Percentiles rank a stretch among this genome's conserved stretches.
phyloP scores from a whole-genome alignment of 2,113 vertebrate genomes.

The Sterna hirundo region DNA sequence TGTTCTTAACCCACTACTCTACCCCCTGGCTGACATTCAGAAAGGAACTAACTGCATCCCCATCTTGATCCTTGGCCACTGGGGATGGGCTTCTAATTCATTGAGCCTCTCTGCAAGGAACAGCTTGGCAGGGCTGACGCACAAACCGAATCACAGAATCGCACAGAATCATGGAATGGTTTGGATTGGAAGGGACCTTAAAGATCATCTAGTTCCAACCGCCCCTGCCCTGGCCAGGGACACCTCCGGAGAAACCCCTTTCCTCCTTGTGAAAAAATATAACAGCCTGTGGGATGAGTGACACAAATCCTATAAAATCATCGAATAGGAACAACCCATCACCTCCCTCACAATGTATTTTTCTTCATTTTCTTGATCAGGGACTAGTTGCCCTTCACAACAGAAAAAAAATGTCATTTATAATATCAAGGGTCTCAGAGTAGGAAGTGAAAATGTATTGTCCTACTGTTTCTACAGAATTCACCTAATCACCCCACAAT shows the following conservation, averaged over 20 bases:
- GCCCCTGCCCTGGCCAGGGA: too few relatives aligned
- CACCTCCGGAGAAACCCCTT: background rate
- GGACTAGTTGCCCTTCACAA: background rate
- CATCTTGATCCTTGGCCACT: background rate
- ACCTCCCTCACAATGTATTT: background rate
- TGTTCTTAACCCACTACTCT: background rate
- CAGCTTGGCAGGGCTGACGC: background rate
- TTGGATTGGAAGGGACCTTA: too few relatives aligned
- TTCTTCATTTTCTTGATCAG: background rate
- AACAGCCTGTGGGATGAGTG: background rate
- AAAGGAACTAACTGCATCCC: background rate
- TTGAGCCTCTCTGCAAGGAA: background rate
- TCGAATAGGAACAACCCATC: background rate
- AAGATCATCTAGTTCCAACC: too few relatives aligned
- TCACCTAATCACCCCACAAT: background rate
- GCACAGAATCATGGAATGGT: too few relatives aligned
- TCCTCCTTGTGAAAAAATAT: background rate
- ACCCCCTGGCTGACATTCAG: background rate
- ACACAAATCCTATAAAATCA: background rate
- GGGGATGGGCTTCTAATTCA: background rate
- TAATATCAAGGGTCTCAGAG: background rate
- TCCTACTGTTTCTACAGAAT: background rate
- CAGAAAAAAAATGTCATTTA: background rate
- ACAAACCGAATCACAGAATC: background rate
- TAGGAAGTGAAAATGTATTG: background rate